These are phyloP conservation scores for Andrena bicolor DNA, from an alignment of 2,888 invertebrate genomes.

Conservation along the genomic window DNA sequence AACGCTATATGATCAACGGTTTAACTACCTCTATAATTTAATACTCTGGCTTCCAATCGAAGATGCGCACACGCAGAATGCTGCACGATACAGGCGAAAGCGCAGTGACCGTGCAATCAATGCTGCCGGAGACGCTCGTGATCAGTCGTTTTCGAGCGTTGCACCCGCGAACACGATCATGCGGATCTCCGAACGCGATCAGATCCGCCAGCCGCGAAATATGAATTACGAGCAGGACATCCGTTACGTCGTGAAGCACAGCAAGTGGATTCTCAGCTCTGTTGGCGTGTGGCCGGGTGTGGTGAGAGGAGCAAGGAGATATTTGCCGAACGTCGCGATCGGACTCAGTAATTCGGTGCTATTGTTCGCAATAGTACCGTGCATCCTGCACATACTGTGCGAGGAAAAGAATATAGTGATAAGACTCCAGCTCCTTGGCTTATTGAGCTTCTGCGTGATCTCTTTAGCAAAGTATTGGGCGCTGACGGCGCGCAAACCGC, in stretches of 20 bases:
- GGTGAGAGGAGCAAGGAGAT: neutral
- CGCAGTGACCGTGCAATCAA: slow-evolving; percentile 46
- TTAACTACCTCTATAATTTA: neutral
- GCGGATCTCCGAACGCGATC: neutral
- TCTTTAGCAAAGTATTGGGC: slow-evolving; percentile 71
- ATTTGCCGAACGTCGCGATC: slow-evolving; percentile 26
- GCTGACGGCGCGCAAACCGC: slow-evolving; percentile 54
- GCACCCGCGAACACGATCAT: slow-evolving; percentile 22
- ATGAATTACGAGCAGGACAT: slow-evolving; percentile 32
- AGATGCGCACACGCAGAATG: too few relatives aligned
- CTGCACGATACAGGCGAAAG: neutral
- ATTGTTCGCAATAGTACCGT: slow-evolving; percentile 72
- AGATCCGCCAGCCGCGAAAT: slow-evolving; percentile 14
- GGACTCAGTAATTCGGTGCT: slow-evolving; percentile 53
- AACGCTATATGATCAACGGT: neutral
- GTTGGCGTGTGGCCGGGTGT: slow-evolving; percentile 74
- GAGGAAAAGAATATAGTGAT: slow-evolving; percentile 57
- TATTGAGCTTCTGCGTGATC: slow-evolving; percentile 66
- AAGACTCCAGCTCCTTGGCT: slow-evolving; percentile 67
- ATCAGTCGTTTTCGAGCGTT: slow-evolving; percentile 42
- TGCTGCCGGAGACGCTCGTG: neutral
- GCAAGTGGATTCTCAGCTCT: slow-evolving; percentile 65
- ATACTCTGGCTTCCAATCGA: neutral
- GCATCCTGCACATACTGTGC: slow-evolving; percentile 63
- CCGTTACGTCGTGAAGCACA: slow-evolving; percentile 51